Conservation (phyloP, 53 echinoderm and acorn worm species). For the Zoroaster sp. region DNA sequence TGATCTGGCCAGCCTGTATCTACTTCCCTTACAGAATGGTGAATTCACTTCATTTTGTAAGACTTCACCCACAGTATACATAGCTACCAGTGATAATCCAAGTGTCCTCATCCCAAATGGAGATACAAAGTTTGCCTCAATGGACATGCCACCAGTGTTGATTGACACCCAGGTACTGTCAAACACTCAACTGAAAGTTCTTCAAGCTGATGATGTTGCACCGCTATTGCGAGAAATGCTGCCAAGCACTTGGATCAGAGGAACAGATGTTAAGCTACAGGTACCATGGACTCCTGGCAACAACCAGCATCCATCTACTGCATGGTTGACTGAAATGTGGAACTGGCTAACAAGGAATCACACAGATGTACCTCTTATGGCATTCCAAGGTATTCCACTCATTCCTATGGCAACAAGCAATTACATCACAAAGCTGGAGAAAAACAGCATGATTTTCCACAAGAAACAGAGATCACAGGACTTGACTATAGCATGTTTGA, state of each 20-base stretch:
- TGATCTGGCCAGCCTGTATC: slow-evolving; percentile 13
- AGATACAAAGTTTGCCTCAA: not conserved
- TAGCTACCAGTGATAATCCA: slow-evolving; percentile 3
- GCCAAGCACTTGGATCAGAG: slow-evolving; percentile 21
- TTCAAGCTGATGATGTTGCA: not conserved
- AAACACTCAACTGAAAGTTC: slow-evolving; percentile 3
- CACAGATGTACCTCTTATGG: not conserved
- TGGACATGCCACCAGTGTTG: not conserved
- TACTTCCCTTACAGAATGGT: slow-evolving; percentile 36
- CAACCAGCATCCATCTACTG: not conserved
- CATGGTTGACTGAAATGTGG: slow-evolving; percentile 30
- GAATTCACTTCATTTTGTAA: slow-evolving; percentile 3
- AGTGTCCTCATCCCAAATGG: slow-evolving; percentile 35
- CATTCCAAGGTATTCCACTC: not conserved
- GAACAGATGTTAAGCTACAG: not conserved
- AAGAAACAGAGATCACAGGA: too few species aligned
- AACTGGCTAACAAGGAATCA: not conserved
- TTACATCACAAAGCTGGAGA: not conserved
- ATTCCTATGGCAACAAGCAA: not conserved
- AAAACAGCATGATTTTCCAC: not conserved
- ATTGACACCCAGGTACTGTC: not conserved
- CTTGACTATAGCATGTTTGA: not conserved
- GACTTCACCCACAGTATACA: not conserved
- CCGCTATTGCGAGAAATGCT: slow-evolving; percentile 9
- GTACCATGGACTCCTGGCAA: slow-evolving; percentile 43